phyloP scores from a whole-genome alignment of 2,797 vertebrate genomes.

The Leptodactylus fallax region DNA sequence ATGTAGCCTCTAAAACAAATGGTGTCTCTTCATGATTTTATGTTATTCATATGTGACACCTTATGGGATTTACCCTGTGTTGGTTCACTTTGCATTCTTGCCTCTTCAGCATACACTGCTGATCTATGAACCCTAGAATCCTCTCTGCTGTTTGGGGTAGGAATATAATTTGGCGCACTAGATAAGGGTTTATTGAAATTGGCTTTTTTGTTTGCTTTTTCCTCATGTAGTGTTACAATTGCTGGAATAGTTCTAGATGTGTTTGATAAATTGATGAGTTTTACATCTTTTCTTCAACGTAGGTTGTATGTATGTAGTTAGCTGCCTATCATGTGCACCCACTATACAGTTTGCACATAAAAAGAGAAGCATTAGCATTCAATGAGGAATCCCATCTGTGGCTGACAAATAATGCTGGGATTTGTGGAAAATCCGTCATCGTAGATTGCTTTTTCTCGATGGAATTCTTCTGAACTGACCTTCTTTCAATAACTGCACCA shows the following conservation, averaged over 20 bases:
- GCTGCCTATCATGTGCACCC: neutral
- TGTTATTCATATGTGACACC: slow-evolving; percentile 69
- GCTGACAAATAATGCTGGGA: neutral
- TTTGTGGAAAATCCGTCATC: neutral
- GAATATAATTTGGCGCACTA: neutral
- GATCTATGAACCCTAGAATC: too few relatives aligned
- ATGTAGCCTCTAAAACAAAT: slow-evolving; percentile 70
- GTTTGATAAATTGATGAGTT: neutral
- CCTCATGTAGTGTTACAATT: neutral
- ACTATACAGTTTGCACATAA: neutral
- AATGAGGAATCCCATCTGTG: neutral
- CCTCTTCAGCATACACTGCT: slow-evolving; percentile 58
- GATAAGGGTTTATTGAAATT: neutral
- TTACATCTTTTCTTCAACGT: neutral
- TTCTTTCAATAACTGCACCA: too few relatives aligned
- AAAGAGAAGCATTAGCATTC: neutral
- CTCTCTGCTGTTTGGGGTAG: too few relatives aligned
- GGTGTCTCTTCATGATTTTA: slow-evolving; percentile 69
- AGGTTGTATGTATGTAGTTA: neutral
- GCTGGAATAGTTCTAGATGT: neutral
- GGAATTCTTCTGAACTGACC: too few relatives aligned
- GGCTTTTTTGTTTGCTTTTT: neutral
- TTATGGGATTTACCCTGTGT: slow-evolving; percentile 69
- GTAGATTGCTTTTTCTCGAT: too few relatives aligned
- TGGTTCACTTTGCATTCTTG: slow-evolving; percentile 69